Conservation (phyloP, 2,113 vertebrate genomes). For the Xenopus laevis region DNA sequence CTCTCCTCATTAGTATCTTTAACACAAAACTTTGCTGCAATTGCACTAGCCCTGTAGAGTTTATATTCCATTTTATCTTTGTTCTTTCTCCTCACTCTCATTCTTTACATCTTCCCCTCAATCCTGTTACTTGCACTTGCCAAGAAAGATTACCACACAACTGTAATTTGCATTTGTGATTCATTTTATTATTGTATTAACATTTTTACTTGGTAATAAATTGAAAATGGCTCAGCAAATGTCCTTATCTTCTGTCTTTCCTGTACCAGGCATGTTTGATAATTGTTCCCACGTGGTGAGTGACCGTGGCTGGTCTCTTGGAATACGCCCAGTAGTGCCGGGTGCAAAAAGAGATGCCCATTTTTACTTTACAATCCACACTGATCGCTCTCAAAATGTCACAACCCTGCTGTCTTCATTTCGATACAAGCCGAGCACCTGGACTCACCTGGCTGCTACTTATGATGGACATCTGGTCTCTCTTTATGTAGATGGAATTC, state of each 20-base stretch:
- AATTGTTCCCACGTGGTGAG: conserved; percentile 85
- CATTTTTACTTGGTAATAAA: no score
- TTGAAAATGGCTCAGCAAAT: no score
- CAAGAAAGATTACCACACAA: no score
- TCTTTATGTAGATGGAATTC: conserved; percentile 83
- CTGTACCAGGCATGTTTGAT: conserved; percentile 81
- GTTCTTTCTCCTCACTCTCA: no score
- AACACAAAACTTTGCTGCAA: no score
- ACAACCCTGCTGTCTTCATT: conserved; percentile 69
- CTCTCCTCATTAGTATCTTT: no score
- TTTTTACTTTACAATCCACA: conserved; percentile 90
- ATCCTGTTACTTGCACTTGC: no score
- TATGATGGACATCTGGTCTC: conserved; percentile 79
- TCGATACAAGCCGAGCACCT: conserved; percentile 69
- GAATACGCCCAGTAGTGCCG: conserved; percentile 74
- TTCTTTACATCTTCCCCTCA: no score
- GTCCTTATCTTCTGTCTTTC: not conserved
- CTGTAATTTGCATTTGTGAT: no score
- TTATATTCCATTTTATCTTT: no score
- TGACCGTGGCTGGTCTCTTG: conserved; percentile 91
- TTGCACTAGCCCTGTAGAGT: no score
- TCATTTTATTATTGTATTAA: no score
- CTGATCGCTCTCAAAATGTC: conserved; percentile 75
- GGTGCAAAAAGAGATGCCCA: conserved; percentile 73
- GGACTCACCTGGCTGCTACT: conserved; percentile 84